Conservation (phyloP, 2,888 invertebrate species). For the Andrena bicolor region DNA sequence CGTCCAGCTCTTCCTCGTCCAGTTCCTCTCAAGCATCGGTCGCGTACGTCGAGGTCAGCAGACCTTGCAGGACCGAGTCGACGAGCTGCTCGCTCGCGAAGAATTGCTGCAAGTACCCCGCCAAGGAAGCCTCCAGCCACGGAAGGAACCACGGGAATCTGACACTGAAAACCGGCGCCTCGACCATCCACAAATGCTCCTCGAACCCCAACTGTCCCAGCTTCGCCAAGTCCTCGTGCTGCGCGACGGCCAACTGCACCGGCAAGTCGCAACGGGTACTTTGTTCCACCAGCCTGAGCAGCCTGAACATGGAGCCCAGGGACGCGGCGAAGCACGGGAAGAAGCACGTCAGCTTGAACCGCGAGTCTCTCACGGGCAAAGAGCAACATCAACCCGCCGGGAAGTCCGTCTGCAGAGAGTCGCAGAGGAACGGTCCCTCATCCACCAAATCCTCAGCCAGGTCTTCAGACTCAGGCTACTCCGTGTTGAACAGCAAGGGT, state of each 20-base stretch:
- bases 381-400: constrained; percentile 47
- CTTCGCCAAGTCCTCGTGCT: constrained; percentile 47
- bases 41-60: constrained; percentile 30
- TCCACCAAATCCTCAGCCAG: constrained; percentile 41
- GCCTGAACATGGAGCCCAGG: constrained; percentile 43
- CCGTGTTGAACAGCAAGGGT: constrained; percentile 36
- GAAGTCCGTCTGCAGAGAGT: constrained; percentile 30
- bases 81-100: constrained; percentile 31
- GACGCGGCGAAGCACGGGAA: constrained; percentile 50
- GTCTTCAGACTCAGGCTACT: constrained; percentile 52
- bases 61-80: constrained; percentile 52
- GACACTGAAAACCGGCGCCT: constrained; percentile 6
- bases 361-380: constrained; percentile 44
- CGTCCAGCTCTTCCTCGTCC: background rate
- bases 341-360: constrained; percentile 34
- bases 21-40: constrained; percentile 37
- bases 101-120: constrained; percentile 55
- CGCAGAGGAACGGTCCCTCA: constrained; percentile 17
- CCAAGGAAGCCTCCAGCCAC: constrained; percentile 29
- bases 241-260: constrained; percentile 39
- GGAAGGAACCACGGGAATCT: constrained; percentile 33
- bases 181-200: constrained; percentile 74
- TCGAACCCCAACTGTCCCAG: constrained; percentile 75
- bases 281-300: constrained; percentile 55
- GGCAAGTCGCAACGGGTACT: constrained; percentile 64